Base-by-base conservation (phyloP, 2,888 invertebrate species). In the Calliopum simillimum region DNA sequence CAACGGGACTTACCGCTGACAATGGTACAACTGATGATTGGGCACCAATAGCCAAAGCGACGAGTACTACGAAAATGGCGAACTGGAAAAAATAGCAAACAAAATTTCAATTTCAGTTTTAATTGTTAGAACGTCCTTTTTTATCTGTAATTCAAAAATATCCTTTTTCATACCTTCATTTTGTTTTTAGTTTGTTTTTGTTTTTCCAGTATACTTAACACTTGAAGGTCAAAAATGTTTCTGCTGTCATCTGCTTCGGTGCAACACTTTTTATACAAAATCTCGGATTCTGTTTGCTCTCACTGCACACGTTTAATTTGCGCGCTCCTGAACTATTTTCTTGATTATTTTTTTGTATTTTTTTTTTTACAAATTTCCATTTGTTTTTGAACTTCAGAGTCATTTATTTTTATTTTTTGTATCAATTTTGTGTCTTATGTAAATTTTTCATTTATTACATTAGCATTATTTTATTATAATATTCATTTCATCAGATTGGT, bases 181-280 rank as follows among this genome's bases (percentile, higher is more conserved):
- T 83, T 84, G 78, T 74, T 75, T 74, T 62, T 65, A 59, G 43
- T 72, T 8, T 62, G n/a, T 55, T 49, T 43, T 70, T 62, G 23
- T 51, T 62, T 62, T 46, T 68, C 75, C 79, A 76, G 70, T 58
- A 68, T 79, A 77, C 78, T 79, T 69, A 55, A 77, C 77, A 70
- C 68, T 72, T 75, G 77, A 77, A 83, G 80, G 81, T 74, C 81
- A 79, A 77, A 80, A 82, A 79, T 78, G 80, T 79, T 78, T 82
- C 84, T 84, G 82, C 81, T 83, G 81, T 73, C 75, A 77, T 75
- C 73, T 77, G 76, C 72, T 69, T 47, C 33, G 58, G 19, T 19
- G 46, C 19, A 25, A 23, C 64, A 70, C 72, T 76, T 83, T 82
- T 80, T 82, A 82, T 82, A 82, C 75, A 61, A 58, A 23, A n/a